phyloP scores from a whole-genome alignment of 1,140 invertebrate species.

The Matsumurasca onukii region DNA sequence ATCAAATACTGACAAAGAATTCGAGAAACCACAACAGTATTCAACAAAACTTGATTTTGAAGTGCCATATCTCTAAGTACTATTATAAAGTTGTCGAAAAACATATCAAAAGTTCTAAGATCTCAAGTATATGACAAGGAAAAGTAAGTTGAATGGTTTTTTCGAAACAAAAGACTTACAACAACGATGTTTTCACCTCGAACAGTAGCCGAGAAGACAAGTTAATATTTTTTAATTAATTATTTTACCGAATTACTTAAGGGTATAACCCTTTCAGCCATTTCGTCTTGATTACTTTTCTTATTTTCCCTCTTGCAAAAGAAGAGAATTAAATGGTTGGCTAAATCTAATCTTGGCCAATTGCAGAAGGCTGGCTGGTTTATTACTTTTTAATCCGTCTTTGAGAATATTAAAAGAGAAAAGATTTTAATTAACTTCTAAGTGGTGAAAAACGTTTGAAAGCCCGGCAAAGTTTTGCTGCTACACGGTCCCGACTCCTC shows the following conservation, averaged over 20 bases:
- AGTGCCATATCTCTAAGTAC: too few species aligned
- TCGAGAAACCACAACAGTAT: too few species aligned
- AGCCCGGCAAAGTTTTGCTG: slow-evolving; percentile 12
- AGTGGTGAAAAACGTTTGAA: slow-evolving; percentile 37
- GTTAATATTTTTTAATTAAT: slow-evolving; percentile 33
- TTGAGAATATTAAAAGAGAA: slow-evolving; percentile 47
- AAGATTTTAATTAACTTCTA: slow-evolving; percentile 41
- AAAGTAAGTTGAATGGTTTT: too few species aligned
- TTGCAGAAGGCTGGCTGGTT: slow-evolving; percentile 50
- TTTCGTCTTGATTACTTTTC: slow-evolving; percentile 26
- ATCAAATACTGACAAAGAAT: too few species aligned
- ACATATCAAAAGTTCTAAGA: too few species aligned
- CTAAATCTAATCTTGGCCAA: slow-evolving; percentile 44
- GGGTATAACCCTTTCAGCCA: slow-evolving; percentile 22
- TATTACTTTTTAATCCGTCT: slow-evolving; percentile 52
- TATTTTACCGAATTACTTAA: slow-evolving; percentile 35
- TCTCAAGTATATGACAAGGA: too few species aligned
- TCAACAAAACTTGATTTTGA: too few species aligned
- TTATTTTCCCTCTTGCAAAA: slow-evolving; percentile 22
- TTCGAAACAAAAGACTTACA: too few species aligned
- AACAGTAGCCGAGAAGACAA: not conserved
- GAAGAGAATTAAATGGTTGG: slow-evolving; percentile 37
- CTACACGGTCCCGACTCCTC: slow-evolving; percentile 8
- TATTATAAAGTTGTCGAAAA: too few species aligned
- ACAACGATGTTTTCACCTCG: not conserved